Evolutionary conservation across 1,140 invertebrate genomes (phyloP).

Genomic region (Aphaenogaster rudis): DNA sequence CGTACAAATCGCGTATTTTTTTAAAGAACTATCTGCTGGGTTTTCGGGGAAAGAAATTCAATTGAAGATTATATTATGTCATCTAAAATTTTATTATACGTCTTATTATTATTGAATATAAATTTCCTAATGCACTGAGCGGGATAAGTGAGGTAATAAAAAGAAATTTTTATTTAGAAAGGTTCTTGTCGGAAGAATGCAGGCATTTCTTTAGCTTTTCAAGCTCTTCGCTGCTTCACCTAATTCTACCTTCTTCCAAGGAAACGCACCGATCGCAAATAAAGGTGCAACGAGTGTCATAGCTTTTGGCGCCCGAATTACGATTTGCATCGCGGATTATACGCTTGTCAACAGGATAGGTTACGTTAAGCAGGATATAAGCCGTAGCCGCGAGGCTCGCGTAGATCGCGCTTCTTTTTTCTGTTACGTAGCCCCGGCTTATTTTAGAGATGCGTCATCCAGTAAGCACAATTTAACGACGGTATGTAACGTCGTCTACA

Average conservation of each 20-base stretch:
- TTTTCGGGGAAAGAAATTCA: not conserved
- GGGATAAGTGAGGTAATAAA: not conserved
- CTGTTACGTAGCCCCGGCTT: conserved; percentile 35
- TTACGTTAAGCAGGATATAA: not conserved
- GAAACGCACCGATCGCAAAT: not conserved
- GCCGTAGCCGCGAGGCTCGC: not conserved
- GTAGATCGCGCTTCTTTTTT: conserved; percentile 28
- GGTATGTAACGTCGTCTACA: not conserved
- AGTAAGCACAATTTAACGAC: conserved; percentile 30
- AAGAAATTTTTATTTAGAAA: not conserved
- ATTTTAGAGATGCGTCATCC: conserved; percentile 54
- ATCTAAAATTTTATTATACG: not conserved
- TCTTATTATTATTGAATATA: not conserved
- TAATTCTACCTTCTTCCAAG: not conserved
- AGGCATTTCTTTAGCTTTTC: not conserved
- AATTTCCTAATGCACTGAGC: not conserved
- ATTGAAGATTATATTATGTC: not conserved
- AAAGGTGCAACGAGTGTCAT: not conserved
- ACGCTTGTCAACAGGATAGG: conserved; percentile 10
- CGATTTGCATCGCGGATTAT: not conserved
- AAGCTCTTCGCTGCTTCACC: not conserved
- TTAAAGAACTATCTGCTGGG: not conserved
- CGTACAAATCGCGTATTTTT: not conserved
- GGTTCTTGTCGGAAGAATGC: not conserved
- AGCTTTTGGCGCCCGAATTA: not conserved